A percentile compares a stretch with the other conserved stretches of the same genome.
Evolutionary conservation across 2,888 invertebrate genomes (phyloP).

Genomic region (Fragum sueziense): DNA sequence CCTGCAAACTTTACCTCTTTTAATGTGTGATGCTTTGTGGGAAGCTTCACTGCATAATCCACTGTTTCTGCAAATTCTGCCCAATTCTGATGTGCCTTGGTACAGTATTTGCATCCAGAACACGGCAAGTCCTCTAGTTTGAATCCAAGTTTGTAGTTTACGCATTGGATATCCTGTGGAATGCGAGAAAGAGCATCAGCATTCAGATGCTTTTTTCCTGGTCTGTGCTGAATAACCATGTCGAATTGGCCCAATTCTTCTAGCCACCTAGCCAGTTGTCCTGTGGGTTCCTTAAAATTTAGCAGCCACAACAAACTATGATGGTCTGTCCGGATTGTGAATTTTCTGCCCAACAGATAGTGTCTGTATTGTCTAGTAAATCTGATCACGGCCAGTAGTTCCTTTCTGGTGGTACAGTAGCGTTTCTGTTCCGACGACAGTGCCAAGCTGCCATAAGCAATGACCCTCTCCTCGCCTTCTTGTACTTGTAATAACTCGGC

Average conservation of each 20-base stretch:
- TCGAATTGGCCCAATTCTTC: constrained; percentile 7
- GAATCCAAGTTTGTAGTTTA: neutral
- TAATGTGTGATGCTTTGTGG: neutral
- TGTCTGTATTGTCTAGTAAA: no score
- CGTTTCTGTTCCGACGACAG: constrained; percentile 29
- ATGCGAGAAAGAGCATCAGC: constrained; percentile 9
- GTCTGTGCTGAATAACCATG: constrained; percentile 1
- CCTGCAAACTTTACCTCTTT: neutral
- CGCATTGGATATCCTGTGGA: neutral
- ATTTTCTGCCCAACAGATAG: neutral
- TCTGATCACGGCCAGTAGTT: no score
- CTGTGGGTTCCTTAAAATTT: neutral
- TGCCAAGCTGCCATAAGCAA: constrained; percentile 31
- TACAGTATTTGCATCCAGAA: constrained; percentile 5
- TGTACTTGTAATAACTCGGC: constrained; percentile 52
- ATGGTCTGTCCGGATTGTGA: neutral
- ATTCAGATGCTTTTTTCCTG: constrained; percentile 17
- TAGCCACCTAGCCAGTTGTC: constrained; percentile 1
- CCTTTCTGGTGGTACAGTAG: constrained; percentile 34
- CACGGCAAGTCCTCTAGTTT: neutral
- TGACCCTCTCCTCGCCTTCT: constrained; percentile 27
- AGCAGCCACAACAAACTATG: neutral
- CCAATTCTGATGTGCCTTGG: constrained; percentile 15
- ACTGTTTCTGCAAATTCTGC: neutral
- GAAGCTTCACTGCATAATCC: neutral